Percentiles rank a stretch among this genome's conserved stretches.
Conservation (phyloP, 2,888 invertebrate species). For the Phania funesta region DNA sequence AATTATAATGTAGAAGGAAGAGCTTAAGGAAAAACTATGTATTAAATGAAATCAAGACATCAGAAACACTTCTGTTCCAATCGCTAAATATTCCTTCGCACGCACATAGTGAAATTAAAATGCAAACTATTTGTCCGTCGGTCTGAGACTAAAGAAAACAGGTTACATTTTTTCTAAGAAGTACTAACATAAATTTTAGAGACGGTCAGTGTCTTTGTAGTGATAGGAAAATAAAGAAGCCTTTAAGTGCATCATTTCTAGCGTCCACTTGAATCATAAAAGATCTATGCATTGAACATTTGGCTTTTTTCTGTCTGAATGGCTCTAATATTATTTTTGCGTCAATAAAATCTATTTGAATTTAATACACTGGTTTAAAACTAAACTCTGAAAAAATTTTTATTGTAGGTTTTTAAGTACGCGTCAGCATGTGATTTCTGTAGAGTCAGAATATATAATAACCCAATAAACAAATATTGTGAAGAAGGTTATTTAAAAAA, state of each 20-base stretch:
- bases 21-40: neutral
- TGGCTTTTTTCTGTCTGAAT: neutral
- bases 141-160: neutral
- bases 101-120: conserved; percentile 13
- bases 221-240: conserved; percentile 1
- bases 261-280: neutral
- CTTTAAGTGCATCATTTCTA: conserved; percentile 12
- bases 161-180: conserved; percentile 27
- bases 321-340: conserved; percentile 11
- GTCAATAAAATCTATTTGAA: conserved; percentile 64
- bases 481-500: neutral
- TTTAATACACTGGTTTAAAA: conserved; percentile 56
- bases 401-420: neutral
- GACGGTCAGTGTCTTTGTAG: conserved; percentile 43
- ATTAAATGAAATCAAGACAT: conserved; percentile 4
- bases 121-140: neutral
- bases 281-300: conserved; percentile 48
- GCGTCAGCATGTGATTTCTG: conserved; percentile 54
- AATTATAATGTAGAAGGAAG: conserved; percentile 7
- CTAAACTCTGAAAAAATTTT: conserved; percentile 5
- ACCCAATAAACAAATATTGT: conserved; percentile 26
- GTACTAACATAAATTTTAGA: conserved; percentile 52
- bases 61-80: conserved; percentile 32
- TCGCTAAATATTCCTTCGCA: conserved; percentile 16
- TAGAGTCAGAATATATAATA: neutral